Evolutionary conservation across 2,113 vertebrate species (phyloP), one percentile per base, ranked within the genome.

Genomic region (Bos javanicus): DNA sequence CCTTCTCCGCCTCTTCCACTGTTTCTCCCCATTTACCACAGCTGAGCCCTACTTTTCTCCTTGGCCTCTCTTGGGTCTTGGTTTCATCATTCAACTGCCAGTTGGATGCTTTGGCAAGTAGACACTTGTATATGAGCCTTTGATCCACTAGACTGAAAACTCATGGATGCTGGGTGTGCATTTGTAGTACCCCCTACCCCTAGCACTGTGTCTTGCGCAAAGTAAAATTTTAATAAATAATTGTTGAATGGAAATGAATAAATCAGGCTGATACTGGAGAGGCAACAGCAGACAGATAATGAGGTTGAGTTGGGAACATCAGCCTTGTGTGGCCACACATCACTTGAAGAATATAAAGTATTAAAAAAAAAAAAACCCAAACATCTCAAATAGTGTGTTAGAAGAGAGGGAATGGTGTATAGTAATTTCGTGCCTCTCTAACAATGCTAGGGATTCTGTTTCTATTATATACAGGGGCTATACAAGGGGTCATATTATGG

Each of bases 201-300:
- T 59, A 57, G 25, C 23, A 71, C 64, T 81, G 14, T 78, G 60
- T 84, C 57, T 57, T 43, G 4, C 9, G 56, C 14, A 60, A 13
- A 59, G 36, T 93, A 96, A 59, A 85, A 46, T 54, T 91, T 87
- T 85, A 91, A 71, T 96, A 85, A 87, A 46, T 59, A 67, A 90
- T 50, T 78, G 10, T 83, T 84, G 39, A 91, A 30, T 95, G 93
- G 82, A 89, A 96, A 74, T 83, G n/a, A 95, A 56, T 83, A 87
- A 74, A 90, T 95, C 15, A 59, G 88, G 46, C 90, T 95, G 50
- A 74, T 48, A 54, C 6, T 91, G 17, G 43, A 91, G 82, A 84
- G 17, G 3, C 12, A 39, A 13, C 48, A 86, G 56, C 52, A 93
- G 74, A 83, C 4, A 94, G 23, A 92, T 74, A 82, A 93, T 80